These are phyloP conservation scores for Eurypyga helias DNA, from an alignment of 2,113 vertebrate species.

Conservation along the genomic window DNA sequence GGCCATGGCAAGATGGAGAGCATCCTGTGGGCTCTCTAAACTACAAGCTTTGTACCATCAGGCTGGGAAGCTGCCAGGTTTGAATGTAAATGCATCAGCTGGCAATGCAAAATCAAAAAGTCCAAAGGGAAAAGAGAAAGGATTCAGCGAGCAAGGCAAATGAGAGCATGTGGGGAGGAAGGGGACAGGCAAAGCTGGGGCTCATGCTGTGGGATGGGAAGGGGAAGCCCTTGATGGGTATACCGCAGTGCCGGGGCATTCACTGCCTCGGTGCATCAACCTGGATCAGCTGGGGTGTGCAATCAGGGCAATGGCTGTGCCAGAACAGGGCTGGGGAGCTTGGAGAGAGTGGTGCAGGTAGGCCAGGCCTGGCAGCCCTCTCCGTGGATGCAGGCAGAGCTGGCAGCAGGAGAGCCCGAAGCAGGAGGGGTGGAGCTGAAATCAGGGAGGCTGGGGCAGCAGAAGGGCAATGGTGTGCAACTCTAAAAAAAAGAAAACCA, in stretches of 20 bases:
- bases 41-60: rapidly evolving
- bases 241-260: rapidly evolving
- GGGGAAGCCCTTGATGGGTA: neutral
- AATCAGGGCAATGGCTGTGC: neutral
- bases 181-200: neutral
- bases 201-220: neutral
- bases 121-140: neutral
- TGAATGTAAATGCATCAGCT: neutral
- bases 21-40: neutral
- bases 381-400: neutral
- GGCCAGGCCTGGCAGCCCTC: neutral
- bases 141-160: neutral
- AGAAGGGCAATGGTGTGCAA: neutral
- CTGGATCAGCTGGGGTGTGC: neutral
- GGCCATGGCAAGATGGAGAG: neutral
- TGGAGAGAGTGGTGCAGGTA: rapidly evolving
- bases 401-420: neutral
- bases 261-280: neutral
- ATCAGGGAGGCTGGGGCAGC: rapidly evolving
- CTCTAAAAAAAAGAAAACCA: neutral
- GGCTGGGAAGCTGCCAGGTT: neutral
- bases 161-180: neutral
- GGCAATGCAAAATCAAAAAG: neutral
- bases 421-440: neutral
- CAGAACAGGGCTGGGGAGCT: neutral